Percentiles rank a stretch among this genome's conserved stretches.
phyloP scores from a whole-genome alignment of 2,888 invertebrate genomes.

The Muscina levida region DNA sequence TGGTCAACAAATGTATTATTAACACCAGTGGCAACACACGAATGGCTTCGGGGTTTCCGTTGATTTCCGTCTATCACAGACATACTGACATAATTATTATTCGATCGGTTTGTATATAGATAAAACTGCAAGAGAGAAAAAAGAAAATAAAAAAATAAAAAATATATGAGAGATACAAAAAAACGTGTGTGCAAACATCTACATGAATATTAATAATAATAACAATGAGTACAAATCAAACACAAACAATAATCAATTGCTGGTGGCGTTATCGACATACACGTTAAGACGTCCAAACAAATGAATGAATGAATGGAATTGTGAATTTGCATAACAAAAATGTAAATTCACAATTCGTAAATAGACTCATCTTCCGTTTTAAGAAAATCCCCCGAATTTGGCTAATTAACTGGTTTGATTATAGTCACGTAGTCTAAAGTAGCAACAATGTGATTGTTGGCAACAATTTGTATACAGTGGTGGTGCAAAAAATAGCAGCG shows the following conservation, averaged over 20 bases:
- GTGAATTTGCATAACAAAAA: neutral
- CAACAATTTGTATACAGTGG: neutral
- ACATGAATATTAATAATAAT: too few relatives aligned
- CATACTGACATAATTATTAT: constrained; percentile 59
- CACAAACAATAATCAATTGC: too few relatives aligned
- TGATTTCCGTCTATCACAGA: constrained; percentile 42
- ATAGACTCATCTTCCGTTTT: neutral
- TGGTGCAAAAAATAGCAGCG: neutral
- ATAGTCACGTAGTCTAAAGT: constrained; percentile 44
- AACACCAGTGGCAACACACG: neutral
- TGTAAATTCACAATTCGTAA: constrained; percentile 1
- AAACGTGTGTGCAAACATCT: too few relatives aligned
- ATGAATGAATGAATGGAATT: too few relatives aligned
- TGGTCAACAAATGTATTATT: neutral
- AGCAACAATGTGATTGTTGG: neutral
- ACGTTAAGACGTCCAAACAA: too few relatives aligned
- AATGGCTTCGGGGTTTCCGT: constrained; percentile 28
- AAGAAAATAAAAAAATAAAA: constrained; percentile 10
- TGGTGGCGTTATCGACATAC: too few relatives aligned
- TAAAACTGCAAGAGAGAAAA: constrained; percentile 24
- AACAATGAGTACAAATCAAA: too few relatives aligned
- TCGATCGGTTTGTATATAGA: neutral
- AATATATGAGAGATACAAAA: too few relatives aligned
- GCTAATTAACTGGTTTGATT: constrained; percentile 23
- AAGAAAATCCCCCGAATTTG: constrained; percentile 2